Evolutionary conservation across 2,888 invertebrate genomes (phyloP), one percentile per base, ranked within the genome.

Genomic region (Amblyjoppa proteus): DNA sequence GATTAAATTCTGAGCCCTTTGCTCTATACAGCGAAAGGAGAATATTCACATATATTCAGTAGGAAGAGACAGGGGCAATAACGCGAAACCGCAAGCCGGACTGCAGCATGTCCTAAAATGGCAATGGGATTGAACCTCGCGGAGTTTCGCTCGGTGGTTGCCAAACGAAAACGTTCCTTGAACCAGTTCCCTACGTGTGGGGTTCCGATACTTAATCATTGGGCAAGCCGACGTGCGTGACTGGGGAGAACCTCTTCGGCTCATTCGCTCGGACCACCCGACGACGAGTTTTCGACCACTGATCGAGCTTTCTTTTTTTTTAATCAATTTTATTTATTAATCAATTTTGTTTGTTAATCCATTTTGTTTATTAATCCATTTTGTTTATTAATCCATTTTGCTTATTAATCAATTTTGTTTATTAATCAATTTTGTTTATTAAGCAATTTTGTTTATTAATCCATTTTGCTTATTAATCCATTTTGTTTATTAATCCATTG

Each of bases 91-190:
- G 69, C 69, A 80, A 81, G 61, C 56, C 70, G 80, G 53, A 25
- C 61, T 66, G 53, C 45, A 28, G 28, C 71, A 80, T 84, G 78
- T 66, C 85, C 85, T 81, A 87, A 85, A 87, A 87, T 87, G 87
- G 87, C 83, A 86, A 84, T 86, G 82, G 53, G 77, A 28, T 78
- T 56, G 38, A 71, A 75, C 58, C 70, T 45, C 49, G 13, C 28
- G 45, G 38, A 69, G 20, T 76, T 80, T 69, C 71, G 69, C 76
- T 69, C 6, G 11, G 68, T 79, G 78, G 81, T 87, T 85, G 71
- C 85, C 87, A 76, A 85, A 83, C 81, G 49, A 80, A 79, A 71
- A 34, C 53, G 58, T n/a, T 45, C 64, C 70, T 58, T 28, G 73
- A 41, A 71, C 70, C 78, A 70, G 64, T 74, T 74, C 31, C 45